Conservation (phyloP, 2,797 vertebrate genomes). For the Mastacembelus armatus region DNA sequence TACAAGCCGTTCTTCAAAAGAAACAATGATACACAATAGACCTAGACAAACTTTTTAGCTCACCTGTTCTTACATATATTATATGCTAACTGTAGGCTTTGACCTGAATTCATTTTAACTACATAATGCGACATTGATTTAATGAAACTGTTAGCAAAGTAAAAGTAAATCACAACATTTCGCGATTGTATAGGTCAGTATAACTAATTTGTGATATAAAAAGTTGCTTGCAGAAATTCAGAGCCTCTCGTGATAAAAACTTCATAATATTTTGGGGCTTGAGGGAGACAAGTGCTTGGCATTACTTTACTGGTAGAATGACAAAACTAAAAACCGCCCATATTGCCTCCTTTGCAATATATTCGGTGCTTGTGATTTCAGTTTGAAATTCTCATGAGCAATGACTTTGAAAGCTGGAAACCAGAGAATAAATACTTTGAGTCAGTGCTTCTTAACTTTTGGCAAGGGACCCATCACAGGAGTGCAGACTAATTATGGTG, state of each 20-base stretch:
- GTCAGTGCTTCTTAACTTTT: conserved; percentile 33
- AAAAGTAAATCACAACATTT: conserved; percentile 15
- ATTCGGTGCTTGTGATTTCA: conserved; percentile 37
- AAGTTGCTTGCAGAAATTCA: conserved; percentile 33
- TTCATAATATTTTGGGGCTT: conserved; percentile 19
- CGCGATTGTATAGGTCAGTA: no score
- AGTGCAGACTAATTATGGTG: conserved; percentile 3
- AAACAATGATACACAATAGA: conserved; percentile 16
- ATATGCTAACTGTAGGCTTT: neutral
- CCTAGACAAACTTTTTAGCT: neutral
- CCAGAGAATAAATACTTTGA: conserved; percentile 18
- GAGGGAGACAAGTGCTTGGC: conserved; percentile 34
- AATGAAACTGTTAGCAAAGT: neutral
- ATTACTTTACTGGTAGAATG: conserved; percentile 18
- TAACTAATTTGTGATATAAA: conserved; percentile 5
- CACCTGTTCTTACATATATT: neutral
- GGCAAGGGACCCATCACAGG: neutral
- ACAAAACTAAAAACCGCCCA: conserved; percentile 26
- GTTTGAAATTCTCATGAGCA: conserved; percentile 40
- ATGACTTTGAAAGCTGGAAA: conserved; percentile 32
- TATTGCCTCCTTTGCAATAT: conserved; percentile 36
- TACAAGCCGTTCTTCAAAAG: neutral
- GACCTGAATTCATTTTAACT: neutral
- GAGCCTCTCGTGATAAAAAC: conserved; percentile 18
- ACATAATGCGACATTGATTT: neutral